Percentiles rank a stretch among this genome's conserved stretches.
phyloP scores from a whole-genome alignment of 2,888 invertebrate species.

The Iselma pallidipennis region DNA sequence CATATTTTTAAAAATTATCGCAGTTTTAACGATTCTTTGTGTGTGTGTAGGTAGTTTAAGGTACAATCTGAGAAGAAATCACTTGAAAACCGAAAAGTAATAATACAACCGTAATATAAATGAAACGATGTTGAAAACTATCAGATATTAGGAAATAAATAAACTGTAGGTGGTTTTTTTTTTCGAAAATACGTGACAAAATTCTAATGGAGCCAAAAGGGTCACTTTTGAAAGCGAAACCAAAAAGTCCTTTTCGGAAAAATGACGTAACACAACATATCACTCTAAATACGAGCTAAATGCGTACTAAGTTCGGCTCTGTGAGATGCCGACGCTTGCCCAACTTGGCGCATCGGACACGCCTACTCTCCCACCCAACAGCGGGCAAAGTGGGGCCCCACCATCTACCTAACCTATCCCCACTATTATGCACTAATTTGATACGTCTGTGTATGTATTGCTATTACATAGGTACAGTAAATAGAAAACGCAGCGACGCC shows the following conservation, averaged over 20 bases:
- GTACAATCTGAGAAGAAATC: no score
- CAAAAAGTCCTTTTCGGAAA: constrained; percentile 56
- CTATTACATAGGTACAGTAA: not conserved
- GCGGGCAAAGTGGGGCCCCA: constrained; percentile 39
- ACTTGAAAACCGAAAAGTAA: not conserved
- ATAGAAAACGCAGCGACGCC: constrained; percentile 12
- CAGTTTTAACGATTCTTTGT: no score
- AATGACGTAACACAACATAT: constrained; percentile 59
- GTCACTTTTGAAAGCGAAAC: constrained; percentile 57
- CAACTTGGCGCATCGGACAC: constrained; percentile 33
- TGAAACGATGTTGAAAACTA: no score
- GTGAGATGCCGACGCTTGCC: constrained; percentile 53
- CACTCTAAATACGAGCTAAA: constrained; percentile 58
- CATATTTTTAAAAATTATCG: constrained; percentile 24
- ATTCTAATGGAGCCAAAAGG: constrained; percentile 52
- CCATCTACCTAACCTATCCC: constrained; percentile 20
- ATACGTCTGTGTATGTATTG: not conserved
- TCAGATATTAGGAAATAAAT: no score
- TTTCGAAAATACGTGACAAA: no score
- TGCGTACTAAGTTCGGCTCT: constrained; percentile 53
- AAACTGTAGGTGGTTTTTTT: no score
- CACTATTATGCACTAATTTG: constrained; percentile 18
- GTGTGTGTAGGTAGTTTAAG: no score
- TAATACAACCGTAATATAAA: constrained; percentile 9
- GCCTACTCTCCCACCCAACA: not conserved